Conservation (phyloP, 2,888 invertebrate species). For the Andrena camellia region DNA sequence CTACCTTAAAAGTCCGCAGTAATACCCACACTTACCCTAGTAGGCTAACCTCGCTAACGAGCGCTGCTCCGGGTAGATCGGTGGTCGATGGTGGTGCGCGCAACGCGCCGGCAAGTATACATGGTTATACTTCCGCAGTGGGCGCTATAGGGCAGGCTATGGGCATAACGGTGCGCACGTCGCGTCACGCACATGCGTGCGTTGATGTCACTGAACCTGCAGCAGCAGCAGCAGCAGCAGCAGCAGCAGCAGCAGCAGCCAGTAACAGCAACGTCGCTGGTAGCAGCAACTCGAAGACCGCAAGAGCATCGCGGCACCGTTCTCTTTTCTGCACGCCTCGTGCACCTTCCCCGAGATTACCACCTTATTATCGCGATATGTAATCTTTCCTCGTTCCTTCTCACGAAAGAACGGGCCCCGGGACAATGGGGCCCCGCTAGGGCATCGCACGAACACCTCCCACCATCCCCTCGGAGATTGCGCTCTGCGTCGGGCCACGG, state of each 20-base stretch:
- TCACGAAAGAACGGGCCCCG: constrained; percentile 61
- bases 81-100: constrained; percentile 54
- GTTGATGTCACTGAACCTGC: constrained; percentile 84
- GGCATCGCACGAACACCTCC: constrained; percentile 37
- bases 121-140: constrained; percentile 75
- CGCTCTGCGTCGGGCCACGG: background rate
- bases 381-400: constrained; percentile 53
- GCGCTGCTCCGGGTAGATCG: constrained; percentile 19
- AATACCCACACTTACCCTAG: too few relatives aligned
- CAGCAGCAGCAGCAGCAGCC: constrained; percentile 44
- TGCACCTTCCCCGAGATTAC: constrained; percentile 54
- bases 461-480: background rate
- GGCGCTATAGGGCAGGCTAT: constrained; percentile 77
- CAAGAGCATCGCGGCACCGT: constrained; percentile 60
- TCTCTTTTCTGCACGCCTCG: constrained; percentile 58
- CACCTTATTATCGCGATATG: constrained; percentile 59
- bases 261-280: constrained; percentile 48
- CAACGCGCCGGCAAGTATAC: constrained; percentile 61
- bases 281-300: constrained; percentile 49
- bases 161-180: constrained; percentile 83
- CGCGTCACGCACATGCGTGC: constrained; percentile 84
- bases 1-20: too few relatives aligned
- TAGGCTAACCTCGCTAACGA: background rate
- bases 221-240: constrained; percentile 49
- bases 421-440: constrained; percentile 52